phyloP scores from a whole-genome alignment of 2,888 invertebrate genomes.

The Clostera curtula region DNA sequence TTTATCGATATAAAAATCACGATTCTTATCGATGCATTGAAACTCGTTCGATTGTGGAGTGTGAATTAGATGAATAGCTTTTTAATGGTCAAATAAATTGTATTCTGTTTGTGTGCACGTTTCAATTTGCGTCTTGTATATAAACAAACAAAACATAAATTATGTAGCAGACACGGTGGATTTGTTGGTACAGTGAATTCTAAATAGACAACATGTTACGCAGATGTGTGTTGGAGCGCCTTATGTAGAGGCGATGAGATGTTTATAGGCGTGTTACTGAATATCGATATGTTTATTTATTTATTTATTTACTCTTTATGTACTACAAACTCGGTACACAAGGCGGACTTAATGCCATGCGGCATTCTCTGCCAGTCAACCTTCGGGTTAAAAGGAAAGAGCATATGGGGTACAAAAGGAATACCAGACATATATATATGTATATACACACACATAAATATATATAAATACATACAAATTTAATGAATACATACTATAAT shows the following conservation, averaged over 20 bases:
- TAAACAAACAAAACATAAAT: constrained; percentile 28
- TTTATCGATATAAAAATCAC: constrained; percentile 39
- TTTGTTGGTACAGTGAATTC: constrained; percentile 22
- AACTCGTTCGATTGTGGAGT: constrained; percentile 12
- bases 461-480: too few species aligned
- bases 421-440: too few species aligned
- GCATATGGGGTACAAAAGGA: too few species aligned
- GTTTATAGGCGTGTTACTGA: neutral
- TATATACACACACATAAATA: too few species aligned
- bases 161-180: constrained; percentile 17
- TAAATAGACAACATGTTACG: constrained; percentile 28
- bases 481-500: too few species aligned
- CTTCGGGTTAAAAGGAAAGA: too few species aligned
- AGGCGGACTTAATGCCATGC: too few species aligned
- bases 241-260: neutral
- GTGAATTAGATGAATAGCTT: constrained; percentile 20
- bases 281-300: too few species aligned
- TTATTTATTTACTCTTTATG: too few species aligned
- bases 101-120: constrained; percentile 5
- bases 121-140: constrained; percentile 15
- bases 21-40: constrained; percentile 32
- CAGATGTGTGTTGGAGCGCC: constrained; percentile 29
- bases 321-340: too few species aligned
- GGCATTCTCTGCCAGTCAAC: too few species aligned
- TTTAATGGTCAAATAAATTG: constrained; percentile 9